Evolutionary conservation across 2,888 invertebrate genomes (phyloP), one percentile per base, ranked within the genome.

Genomic region (Odontocolon sp.): DNA sequence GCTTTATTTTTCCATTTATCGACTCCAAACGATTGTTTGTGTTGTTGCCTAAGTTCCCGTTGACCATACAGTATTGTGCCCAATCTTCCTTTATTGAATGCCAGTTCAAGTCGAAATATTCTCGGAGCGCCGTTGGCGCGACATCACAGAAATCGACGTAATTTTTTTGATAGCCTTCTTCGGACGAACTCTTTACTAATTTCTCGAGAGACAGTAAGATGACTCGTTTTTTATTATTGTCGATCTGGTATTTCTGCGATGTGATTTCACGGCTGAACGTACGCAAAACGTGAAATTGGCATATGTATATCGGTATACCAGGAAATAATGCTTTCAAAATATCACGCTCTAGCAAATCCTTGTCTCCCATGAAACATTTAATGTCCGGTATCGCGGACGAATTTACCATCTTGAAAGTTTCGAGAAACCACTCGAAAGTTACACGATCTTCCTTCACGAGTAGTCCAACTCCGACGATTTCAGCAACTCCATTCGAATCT

Each of bases 51-150:
- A 66, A 66, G 42, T 78, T 80, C 4, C 64, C 23, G 14, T 38
- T 8, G 16, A 16, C 23, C 70, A 74, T 74, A n/a, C 59, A 23
- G 33, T 73, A 74, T 11, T 40, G 33, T 5, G 72, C 67, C 79
- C 79, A 81, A 26, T 79, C 50, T 14, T 69, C 21, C 28, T 47
- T 33, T 9, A 79, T 81, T 23, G 11, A 0, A 14, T 81, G 70
- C 78, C 77, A 81, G 61, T 78, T 79, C 16, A 16, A 23, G 38
- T 81, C 31, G 28, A 63, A 79, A 57, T 81, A 79, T 6, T 64
- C 9, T 0, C 54, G 1, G 0, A 79, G 59, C 18, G 16, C 16
- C 5, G 16, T 21, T 54, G 80, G 75, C 3, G 50, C 69, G 2
- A 40, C 5, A 2, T 40, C 8, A 18, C 42, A 64, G 8, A 77